phyloP scores from a whole-genome alignment of 2,888 invertebrate genomes.

The Pyrgus malvae region DNA sequence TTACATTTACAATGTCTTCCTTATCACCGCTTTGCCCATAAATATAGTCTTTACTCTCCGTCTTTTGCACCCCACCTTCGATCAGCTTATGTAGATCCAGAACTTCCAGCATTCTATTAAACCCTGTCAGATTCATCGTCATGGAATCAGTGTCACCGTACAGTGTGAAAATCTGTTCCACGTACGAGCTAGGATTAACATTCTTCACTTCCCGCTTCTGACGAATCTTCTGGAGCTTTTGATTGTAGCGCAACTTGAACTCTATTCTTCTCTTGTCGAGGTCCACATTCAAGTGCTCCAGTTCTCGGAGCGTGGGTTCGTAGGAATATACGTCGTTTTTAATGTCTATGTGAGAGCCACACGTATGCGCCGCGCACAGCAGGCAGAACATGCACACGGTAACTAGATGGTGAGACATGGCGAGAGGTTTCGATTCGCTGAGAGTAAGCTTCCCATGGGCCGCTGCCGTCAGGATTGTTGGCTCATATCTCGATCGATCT shows the following conservation, averaged over 20 bases:
- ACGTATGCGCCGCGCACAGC: constrained; percentile 89
- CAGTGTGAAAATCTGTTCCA: constrained; percentile 85
- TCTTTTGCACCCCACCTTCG: constrained; percentile 58
- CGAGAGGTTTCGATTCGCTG: constrained; percentile 31
- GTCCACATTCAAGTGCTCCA: constrained; percentile 39
- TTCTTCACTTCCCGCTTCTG: constrained; percentile 51
- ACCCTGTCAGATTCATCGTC: constrained; percentile 85
- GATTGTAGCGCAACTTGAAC: constrained; percentile 48
- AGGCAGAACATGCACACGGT: constrained; percentile 93
- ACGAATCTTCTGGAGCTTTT: constrained; percentile 51
- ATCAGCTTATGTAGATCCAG: constrained; percentile 81
- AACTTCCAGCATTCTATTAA: constrained; percentile 84
- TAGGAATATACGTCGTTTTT: constrained; percentile 45
- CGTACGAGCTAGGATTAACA: constrained; percentile 81
- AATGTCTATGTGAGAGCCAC: constrained; percentile 85
- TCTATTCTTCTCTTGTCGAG: constrained; percentile 49
- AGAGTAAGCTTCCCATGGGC: constrained; percentile 22
- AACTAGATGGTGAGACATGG: constrained; percentile 83
- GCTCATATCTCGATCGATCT: constrained; percentile 37
- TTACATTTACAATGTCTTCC: constrained; percentile 70
- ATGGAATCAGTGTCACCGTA: constrained; percentile 85
- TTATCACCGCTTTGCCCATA: constrained; percentile 46
- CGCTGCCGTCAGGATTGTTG: constrained; percentile 14
- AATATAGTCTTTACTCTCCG: constrained; percentile 49
- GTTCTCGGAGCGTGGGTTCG: constrained; percentile 45